Evolutionary conservation across 2,113 vertebrate species (phyloP), one percentile per base, ranked within the genome.

Genomic region (Physeter macrocephalus): DNA sequence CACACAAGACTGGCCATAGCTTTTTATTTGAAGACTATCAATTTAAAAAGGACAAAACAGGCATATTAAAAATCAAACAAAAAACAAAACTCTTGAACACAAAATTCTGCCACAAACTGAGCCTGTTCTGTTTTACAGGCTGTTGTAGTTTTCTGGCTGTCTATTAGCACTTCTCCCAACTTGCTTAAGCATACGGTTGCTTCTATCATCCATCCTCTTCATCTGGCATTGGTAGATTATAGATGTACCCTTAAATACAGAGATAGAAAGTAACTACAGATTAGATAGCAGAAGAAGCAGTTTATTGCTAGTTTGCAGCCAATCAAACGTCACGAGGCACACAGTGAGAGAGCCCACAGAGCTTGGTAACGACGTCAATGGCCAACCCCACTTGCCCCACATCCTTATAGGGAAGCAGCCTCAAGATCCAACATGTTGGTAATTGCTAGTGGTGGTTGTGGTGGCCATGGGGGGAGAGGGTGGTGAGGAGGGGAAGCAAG

Each of bases 351-450:
- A 93, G 66, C 49, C 86, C 75, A 34, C 43, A 62, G 71, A 71
- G 36, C 20, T 36, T 14, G 75, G 81, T 93, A 62, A 59, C 71
- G 13, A 13, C 0, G 23, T 39, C 72, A 17, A 49, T 1, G 43
- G 88, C 84, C 96, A 94, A 59, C 7, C 9, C 59, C 46, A 86
- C 94, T 52, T 1, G 49, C 78, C 86, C 84, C 23, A 4, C n/a
- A 39, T 62, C 92, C 87, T 96, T 83, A 72, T 8, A 69, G 57
- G 95, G 93, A 87, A 90, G 75, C 27, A 41, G 83, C 49, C 92
- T 75, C 61, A n/a, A 90, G 88, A 90, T 67, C 75, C 85, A 85
- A n/a, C 46, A 86, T 10, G 78, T 69, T 34, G 61, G 15, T 77
- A 86, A 91, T 17, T 78, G 90, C 90, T 91, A 41, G 81, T 67